Evolutionary conservation across 1,140 invertebrate species (phyloP).

Genomic region (Planococcus citri): DNA sequence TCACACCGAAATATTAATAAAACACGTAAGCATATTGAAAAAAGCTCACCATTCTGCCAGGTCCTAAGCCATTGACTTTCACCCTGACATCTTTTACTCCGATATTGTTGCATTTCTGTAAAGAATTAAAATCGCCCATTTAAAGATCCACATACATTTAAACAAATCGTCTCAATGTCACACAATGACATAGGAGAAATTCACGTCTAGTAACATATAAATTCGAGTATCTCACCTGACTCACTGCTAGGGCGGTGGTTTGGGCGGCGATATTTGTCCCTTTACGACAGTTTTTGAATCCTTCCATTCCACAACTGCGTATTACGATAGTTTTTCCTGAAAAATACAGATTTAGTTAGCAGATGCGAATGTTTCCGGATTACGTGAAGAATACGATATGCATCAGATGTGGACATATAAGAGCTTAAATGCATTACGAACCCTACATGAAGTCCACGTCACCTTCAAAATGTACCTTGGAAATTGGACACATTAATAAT

Average conservation of each 20-base stretch:
- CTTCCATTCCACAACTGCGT: slow-evolving; percentile 72
- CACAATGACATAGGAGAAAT: slow-evolving; percentile 22
- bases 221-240: slow-evolving; percentile 41
- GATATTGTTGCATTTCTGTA: slow-evolving; percentile 54
- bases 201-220: slow-evolving; percentile 1
- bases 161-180: neutral
- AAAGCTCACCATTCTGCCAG: slow-evolving; percentile 66
- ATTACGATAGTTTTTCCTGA: slow-evolving; percentile 44
- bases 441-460: neutral
- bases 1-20: too few species aligned
- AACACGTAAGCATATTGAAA: slow-evolving; percentile 13
- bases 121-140: too few species aligned
- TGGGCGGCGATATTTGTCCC: slow-evolving; percentile 93
- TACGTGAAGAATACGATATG: neutral
- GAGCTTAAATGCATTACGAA: neutral
- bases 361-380: neutral
- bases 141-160: too few species aligned
- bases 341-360: slow-evolving; percentile 27
- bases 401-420: neutral
- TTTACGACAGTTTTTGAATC: slow-evolving; percentile 88
- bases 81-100: slow-evolving; percentile 63
- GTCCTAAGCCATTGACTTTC: slow-evolving; percentile 64
- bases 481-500: slow-evolving; percentile 58
- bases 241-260: slow-evolving; percentile 69
- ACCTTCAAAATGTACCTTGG: slow-evolving; percentile 39